Conservation (phyloP, 2,888 invertebrate genomes). For the Sphaerophoria taeniata region DNA sequence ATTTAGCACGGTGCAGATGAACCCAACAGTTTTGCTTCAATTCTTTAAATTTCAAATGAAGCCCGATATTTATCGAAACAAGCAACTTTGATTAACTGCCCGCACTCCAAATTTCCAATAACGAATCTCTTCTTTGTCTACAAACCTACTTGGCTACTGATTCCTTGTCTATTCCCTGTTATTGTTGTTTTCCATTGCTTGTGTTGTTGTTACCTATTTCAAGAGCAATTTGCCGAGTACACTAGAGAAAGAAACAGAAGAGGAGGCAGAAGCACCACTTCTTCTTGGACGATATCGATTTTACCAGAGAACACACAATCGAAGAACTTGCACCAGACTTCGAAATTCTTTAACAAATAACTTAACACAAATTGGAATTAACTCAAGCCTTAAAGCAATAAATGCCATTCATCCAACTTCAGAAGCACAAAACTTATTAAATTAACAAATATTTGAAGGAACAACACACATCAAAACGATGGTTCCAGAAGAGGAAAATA, state of each 20-base stretch:
- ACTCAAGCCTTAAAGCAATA: not conserved
- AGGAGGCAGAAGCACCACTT: conserved; percentile 22
- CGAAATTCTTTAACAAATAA: conserved; percentile 3
- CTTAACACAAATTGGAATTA: conserved; percentile 37
- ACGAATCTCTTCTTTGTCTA: not conserved
- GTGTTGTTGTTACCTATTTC: conserved; percentile 45
- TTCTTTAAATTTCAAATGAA: no score
- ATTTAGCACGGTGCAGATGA: no score
- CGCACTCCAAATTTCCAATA: not conserved
- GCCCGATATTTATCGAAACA: no score
- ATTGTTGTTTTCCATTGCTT: conserved; percentile 28
- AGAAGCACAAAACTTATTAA: not conserved
- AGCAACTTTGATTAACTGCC: not conserved
- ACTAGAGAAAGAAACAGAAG: conserved; percentile 6
- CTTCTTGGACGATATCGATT: conserved; percentile 63
- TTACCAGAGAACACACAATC: conserved; percentile 45
- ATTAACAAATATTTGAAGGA: not conserved
- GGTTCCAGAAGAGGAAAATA: not conserved
- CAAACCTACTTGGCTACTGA: conserved; percentile 42
- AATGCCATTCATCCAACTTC: not conserved
- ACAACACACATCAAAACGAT: not conserved
- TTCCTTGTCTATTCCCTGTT: conserved; percentile 36
- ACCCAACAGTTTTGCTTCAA: no score
- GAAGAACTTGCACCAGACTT: conserved; percentile 48
- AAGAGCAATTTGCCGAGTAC: conserved; percentile 47